Evolutionary conservation across 1,140 invertebrate species (phyloP).

Genomic region (Whitmania pigra): DNA sequence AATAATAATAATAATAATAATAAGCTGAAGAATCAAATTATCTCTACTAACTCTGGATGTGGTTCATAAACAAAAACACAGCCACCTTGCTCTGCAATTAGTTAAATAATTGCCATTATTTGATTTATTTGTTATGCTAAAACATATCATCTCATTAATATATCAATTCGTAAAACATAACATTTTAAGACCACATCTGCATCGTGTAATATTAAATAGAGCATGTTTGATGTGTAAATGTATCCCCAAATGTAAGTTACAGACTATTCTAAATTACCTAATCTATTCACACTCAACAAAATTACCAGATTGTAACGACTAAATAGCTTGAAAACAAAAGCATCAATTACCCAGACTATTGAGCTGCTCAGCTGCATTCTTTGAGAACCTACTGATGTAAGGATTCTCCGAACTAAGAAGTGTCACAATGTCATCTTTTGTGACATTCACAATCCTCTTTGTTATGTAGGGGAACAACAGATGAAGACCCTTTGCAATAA

Average conservation of each 20-base stretch:
- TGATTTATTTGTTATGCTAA: too few species aligned
- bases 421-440: slow-evolving; percentile 61
- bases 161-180: too few species aligned
- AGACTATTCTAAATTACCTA: too few species aligned
- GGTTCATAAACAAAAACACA: slow-evolving; percentile 31
- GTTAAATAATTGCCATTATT: slow-evolving; percentile 9
- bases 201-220: too few species aligned
- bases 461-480: slow-evolving; percentile 34
- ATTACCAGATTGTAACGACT: background rate
- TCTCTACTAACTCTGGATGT: slow-evolving; percentile 1
- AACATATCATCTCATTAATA: too few species aligned
- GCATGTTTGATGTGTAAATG: too few species aligned
- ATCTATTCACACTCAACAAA: slow-evolving; percentile 3
- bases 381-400: slow-evolving; percentile 45
- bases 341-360: slow-evolving; percentile 32
- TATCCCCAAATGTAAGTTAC: too few species aligned
- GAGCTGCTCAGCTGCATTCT: slow-evolving; percentile 47
- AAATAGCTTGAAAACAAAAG: background rate
- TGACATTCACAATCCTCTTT: slow-evolving; percentile 51
- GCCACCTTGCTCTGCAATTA: slow-evolving; percentile 31
- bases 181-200: too few species aligned
- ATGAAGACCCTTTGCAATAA: slow-evolving; percentile 25
- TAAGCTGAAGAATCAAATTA: background rate
- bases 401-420: slow-evolving; percentile 60
- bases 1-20: background rate